A percentile compares a stretch with the other conserved stretches of the same genome.
Evolutionary conservation across 53 echinoderm and acorn worm genomes (phyloP).

Genomic region (Mesocentrotus franciscanus): DNA sequence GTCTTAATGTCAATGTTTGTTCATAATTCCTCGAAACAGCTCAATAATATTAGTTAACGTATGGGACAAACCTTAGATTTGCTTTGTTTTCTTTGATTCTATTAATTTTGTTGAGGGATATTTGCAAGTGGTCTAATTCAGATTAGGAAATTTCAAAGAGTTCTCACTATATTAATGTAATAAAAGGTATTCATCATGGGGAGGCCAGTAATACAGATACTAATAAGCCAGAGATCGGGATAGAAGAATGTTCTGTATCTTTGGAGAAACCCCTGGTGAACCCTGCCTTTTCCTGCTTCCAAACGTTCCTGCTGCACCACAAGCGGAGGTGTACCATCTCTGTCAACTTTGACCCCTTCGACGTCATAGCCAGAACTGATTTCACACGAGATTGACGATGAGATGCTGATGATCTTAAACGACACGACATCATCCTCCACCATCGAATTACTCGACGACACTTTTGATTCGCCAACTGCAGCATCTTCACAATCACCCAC

Average conservation of each 20-base stretch:
- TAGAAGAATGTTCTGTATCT: constrained; percentile 68
- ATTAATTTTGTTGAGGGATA: no score
- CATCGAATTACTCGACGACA: background rate
- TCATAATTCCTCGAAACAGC: no score
- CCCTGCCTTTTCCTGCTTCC: no score
- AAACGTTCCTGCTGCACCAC: background rate
- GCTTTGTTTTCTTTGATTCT: no score
- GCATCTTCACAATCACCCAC: background rate
- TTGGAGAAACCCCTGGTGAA: background rate
- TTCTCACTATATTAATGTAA: constrained; percentile 88
- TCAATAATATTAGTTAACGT: no score
- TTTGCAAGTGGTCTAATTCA: no score
- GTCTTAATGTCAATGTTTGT: no score
- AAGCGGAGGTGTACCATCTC: background rate
- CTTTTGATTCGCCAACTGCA: no score
- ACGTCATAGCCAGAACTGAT: background rate
- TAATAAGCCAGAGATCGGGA: constrained; percentile 87
- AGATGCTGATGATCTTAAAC: background rate
- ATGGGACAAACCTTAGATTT: no score
- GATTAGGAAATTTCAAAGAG: background rate
- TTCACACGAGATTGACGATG: background rate
- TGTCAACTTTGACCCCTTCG: no score
- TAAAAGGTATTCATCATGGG: constrained; percentile 89
- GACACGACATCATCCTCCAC: background rate
- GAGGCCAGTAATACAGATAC: constrained; percentile 76